Conservation (phyloP, 2,888 invertebrate species). For the Agriopis aurantiaria region DNA sequence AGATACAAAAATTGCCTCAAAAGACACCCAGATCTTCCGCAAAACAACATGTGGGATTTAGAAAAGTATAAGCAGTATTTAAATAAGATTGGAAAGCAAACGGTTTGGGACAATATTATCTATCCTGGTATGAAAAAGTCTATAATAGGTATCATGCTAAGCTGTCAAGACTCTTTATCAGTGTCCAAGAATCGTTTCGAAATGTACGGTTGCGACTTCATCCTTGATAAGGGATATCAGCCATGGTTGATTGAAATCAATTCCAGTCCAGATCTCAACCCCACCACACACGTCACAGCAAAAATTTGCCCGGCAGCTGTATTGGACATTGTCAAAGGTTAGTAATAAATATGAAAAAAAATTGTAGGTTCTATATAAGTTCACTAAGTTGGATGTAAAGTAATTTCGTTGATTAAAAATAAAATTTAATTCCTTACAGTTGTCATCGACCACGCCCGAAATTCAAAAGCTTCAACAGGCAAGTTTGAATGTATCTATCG, state of each 20-base stretch:
- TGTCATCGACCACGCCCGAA: conserved; percentile 77
- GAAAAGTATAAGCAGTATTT: conserved; percentile 89
- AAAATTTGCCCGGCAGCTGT: conserved; percentile 93
- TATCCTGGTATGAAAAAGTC: conserved; percentile 95
- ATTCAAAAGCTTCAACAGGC: conserved; percentile 83
- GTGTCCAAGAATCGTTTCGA: conserved; percentile 93
- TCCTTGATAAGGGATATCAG: conserved; percentile 93
- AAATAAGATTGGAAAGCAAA: conserved; percentile 83
- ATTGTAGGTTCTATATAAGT: not conserved
- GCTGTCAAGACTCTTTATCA: conserved; percentile 91
- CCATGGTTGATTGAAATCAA: conserved; percentile 98
- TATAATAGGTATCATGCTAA: conserved; percentile 92
- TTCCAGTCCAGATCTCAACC: conserved; percentile 93
- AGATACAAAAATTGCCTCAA: conserved; percentile 87
- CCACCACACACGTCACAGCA: conserved; percentile 94
- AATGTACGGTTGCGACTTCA: conserved; percentile 96
- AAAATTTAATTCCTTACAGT: conserved; percentile 69
- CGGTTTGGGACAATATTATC: conserved; percentile 90
- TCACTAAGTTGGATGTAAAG: not conserved
- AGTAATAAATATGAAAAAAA: conserved; percentile 10
- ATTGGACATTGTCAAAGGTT: conserved; percentile 95
- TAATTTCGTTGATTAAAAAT: not conserved
- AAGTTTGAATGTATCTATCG: conserved; percentile 86
- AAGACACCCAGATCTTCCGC: conserved; percentile 88
- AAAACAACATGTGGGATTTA: conserved; percentile 94